Evolutionary conservation across 2,888 invertebrate genomes (phyloP), one percentile per base, ranked within the genome.

Genomic region (Chloroclystis v-ata): DNA sequence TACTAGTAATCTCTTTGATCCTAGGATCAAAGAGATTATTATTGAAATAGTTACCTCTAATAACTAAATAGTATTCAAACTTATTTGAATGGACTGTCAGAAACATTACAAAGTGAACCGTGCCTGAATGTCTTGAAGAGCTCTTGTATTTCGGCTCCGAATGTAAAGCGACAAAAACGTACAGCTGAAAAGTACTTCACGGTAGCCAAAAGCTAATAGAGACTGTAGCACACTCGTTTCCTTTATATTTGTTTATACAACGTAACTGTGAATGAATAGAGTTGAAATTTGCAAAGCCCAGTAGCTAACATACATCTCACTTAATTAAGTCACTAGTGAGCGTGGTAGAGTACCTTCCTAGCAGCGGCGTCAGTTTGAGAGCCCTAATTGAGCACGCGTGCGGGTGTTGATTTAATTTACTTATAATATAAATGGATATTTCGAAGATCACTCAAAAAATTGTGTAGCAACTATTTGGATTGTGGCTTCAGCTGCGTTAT

Each of bases 261-360:
- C 54, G 33, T 54, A 48, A 29, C 28, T 6, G 11, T 20, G 26
- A 40, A 25, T 25, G 28, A 29, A 49, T 57, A 55, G 41, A 47
- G 57, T 47, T 37, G 37, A 50, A 52, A 52, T 25, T 47, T 33
- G 38, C 33, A 6, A 29, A 42, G 48, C 29, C 43, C 37, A 25
- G 38, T 37, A 51, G n/a, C 45, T 16, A 28, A 44, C 52, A 53
- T 53, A 55, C 55, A 55, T 57, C 60, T 57, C 60, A 60, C 63
- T 69, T 63, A 69, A 69, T 69, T 68, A 69, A 63, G 59, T 61
- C 62, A 50, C 56, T 57, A 59, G 57, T 49, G 61, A 63, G 50
- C 47, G 52, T 56, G 52, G 53, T 51, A 49, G 43, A 57, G 49
- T 37, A 44, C 49, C 45, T 46, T 52, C 29, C 50, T 47, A 48